Base-by-base conservation (phyloP, 2,888 invertebrate species). In the Brenthis daphne region DNA sequence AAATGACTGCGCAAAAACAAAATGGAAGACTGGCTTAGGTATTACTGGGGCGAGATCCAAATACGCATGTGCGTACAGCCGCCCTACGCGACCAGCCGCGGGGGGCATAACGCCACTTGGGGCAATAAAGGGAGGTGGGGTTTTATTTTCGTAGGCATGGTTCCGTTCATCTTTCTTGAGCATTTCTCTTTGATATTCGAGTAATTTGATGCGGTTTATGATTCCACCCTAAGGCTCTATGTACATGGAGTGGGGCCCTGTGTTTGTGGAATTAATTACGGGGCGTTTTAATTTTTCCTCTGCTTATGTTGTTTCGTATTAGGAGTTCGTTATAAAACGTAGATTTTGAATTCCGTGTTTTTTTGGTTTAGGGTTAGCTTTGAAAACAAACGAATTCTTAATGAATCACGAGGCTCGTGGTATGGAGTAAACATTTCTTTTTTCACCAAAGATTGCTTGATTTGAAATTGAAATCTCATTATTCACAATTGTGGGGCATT, bases 11-110 rank as follows among this genome's bases (percentile, higher is more conserved):
- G 78, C 77, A 89, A 91, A 90, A 92, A 90, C 90, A 92, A 92
- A 91, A 91, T 91, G 91, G 91, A 85, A 84, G 81, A 80, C 82
- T 90, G 81, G 80, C 82, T 90, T 90, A 90, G 87, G 87, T 81
- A 83, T 81, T 78, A 80, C 73, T 75, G 82, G 82, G 82, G 78
- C 79, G 81, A 80, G 80, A 77, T 73, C 76, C 77, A 81, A 83
- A 81, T 83, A 91, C 92, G 91, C 91, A 90, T 91, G 91, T 90
- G 91, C 91, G 91, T 90, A 75, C 76, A 75, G 64, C 73, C 77
- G 73, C 75, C 75, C 76, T 75, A 71, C 71, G 74, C 63, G 67
- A 47, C 61, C 66, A 43, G 72, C 78, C 76, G 76, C 74, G 72
- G 77, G 77, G 77, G 78, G 73, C 37, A 61, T 73, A 72, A 67